Evolutionary conservation across 1,140 invertebrate genomes (phyloP), one percentile per base, ranked within the genome.

Genomic region (Saccostrea echinata): DNA sequence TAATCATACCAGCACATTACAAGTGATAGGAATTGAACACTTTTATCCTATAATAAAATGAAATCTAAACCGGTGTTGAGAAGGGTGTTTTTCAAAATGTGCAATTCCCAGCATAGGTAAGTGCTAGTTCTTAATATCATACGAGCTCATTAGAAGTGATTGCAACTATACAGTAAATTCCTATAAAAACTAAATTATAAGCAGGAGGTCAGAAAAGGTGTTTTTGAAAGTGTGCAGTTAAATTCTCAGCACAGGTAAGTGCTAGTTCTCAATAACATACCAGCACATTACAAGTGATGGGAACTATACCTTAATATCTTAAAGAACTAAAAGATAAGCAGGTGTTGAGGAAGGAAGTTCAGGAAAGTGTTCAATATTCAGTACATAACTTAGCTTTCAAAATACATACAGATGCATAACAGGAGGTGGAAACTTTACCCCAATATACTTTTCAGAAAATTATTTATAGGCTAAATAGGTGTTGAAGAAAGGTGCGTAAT

Each of bases 221-320:
- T 12, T 8, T 12, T 8, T 8, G 27, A 71, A 30, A 81, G 30
- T 21, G 33, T 51, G 30, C 33, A 16, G 27, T 55, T n/a, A n/a
- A n/a, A n/a, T n/a, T 82, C 84, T 86, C 84, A 88, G 87, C 88
- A 89, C 88, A 80, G 87, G 64, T 61, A 88, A 89, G 90, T 88
- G 90, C 90, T 89, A 89, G 86, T 88, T 35, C 18, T 33, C 64
- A 52, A 9, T 76, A n/a, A 24, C 33, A 76, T 33, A 89, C 86
- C 83, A 87, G 82, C 88, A 84, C 88, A 85, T 53, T 51, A 80
- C 55, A 85, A 0, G 84, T 64, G 24, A 33, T 27, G 13, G 84
- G 61, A 30, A 68, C 8, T 16, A 57, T 16, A 51, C 8, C n/a
- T n/a, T n/a, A n/a, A n/a, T n/a, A n/a, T n/a, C n/a, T n/a, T n/a